phyloP scores from a whole-genome alignment of 2,797 vertebrate genomes.

The Fringilla coelebs region DNA sequence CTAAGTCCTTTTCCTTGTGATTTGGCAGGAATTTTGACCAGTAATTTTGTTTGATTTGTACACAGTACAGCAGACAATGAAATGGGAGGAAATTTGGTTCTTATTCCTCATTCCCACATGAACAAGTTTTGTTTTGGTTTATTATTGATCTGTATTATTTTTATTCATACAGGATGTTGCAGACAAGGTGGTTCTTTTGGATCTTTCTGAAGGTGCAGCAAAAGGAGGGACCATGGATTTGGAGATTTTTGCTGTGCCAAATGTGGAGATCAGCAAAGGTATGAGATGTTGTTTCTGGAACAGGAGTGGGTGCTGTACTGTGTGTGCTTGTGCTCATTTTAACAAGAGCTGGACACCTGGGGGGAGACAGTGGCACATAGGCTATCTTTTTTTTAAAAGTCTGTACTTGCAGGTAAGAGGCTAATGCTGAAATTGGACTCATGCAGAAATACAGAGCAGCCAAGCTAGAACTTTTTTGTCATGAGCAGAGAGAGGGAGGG shows the following conservation, averaged over 20 bases:
- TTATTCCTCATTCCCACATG: neutral
- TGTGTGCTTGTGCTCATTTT: neutral
- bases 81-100: neutral
- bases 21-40: neutral
- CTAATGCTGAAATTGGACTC: neutral
- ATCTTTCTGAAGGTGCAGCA: conserved; percentile 83
- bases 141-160: neutral
- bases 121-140: neutral
- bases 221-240: conserved; percentile 89
- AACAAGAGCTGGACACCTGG: neutral
- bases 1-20: neutral
- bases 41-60: neutral
- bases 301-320: neutral
- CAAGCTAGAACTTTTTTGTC: neutral
- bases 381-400: neutral
- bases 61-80: neutral
- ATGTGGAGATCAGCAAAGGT: conserved; percentile 93
- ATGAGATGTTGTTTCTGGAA: neutral
- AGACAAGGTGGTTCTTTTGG: conserved; percentile 89
- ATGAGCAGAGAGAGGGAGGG: neutral
- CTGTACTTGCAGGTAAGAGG: neutral
- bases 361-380: neutral
- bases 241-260: conserved; percentile 88
- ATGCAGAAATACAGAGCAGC: neutral
- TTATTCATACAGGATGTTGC: conserved; percentile 76